Evolutionary conservation across 2,888 invertebrate genomes (phyloP), one percentile per base, ranked within the genome.

Genomic region (Eilema sororculum): DNA sequence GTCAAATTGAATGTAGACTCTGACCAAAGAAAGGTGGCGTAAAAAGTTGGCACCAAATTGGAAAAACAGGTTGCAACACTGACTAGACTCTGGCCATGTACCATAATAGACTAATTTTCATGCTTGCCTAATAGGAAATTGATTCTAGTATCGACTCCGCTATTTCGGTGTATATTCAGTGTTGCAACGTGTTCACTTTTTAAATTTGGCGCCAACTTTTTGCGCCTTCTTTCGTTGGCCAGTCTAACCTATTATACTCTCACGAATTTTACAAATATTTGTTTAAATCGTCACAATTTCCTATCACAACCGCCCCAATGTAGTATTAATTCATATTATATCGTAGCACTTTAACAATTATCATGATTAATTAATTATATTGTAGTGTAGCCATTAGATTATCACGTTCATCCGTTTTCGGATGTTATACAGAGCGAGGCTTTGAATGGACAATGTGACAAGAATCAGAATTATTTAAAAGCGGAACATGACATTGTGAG

Each of bases 361-460:
- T 81, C 75, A 65, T 70, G 72, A 80, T 59, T 77, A 75, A 74
- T 79, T 68, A 60, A 75, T 71, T 77, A 73, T 70, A 59, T 73
- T 60, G 74, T 82, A 74, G 77, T 68, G 72, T 85, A 83, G 82
- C 25, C 0, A 41, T 74, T 82, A 80, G 78, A 69, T 20, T 68
- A 70, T 71, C 77, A 81, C 78, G 67, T 76, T 68, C 52, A 63
- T 87, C 88, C 88, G 88, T 89, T 81, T 89, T 88, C 87, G 88
- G 88, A 86, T 83, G 63, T 72, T 73, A 73, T 10, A n/a, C 46
- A 46, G 46, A 28, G 30, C 52, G n/a, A 78, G 60, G 69, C 72
- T 58, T 73, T 73, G 80, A 74, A 73, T 58, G 61, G 56, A 78
- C 73, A 73, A 69, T 41, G 62, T 10, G 62, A 25, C 25, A 62